phyloP scores from a whole-genome alignment of 1,140 invertebrate species.

The Drosophila ambigua region DNA sequence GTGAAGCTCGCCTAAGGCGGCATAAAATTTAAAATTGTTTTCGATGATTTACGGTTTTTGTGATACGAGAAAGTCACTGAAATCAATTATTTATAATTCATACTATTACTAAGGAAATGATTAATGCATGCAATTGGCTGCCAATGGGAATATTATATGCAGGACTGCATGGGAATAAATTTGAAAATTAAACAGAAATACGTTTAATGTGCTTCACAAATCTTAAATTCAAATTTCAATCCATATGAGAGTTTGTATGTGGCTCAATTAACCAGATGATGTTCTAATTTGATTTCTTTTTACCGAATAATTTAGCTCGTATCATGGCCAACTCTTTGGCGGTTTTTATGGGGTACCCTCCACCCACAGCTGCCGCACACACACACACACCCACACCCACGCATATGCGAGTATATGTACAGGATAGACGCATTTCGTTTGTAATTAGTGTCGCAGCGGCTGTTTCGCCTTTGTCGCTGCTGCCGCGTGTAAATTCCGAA shows the following conservation, averaged over 20 bases:
- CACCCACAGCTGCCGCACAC: background rate
- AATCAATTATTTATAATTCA: background rate
- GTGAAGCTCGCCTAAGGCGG: constrained; percentile 52
- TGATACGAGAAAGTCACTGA: too few relatives aligned
- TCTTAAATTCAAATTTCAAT: too few relatives aligned
- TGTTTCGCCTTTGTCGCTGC: constrained; percentile 69
- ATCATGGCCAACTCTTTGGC: constrained; percentile 32
- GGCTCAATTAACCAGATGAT: constrained; percentile 30
- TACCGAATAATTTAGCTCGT: background rate
- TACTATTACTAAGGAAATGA: too few relatives aligned
- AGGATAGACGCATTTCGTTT: constrained; percentile 60
- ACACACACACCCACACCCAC: constrained; percentile 13
- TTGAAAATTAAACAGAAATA: background rate
- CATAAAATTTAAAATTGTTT: background rate
- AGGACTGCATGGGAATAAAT: background rate
- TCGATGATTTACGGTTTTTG: background rate
- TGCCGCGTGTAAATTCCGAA: constrained; percentile 68
- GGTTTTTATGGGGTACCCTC: constrained; percentile 14
- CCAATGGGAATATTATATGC: too few relatives aligned
- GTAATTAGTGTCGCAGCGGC: constrained; percentile 79
- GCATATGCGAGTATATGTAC: background rate
- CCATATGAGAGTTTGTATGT: too few relatives aligned
- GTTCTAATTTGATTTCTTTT: constrained; percentile 23
- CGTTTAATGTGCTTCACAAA: background rate
- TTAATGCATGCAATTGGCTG: too few relatives aligned